phyloP scores from a whole-genome alignment of 2,888 invertebrate species.

The Luperina testacea region DNA sequence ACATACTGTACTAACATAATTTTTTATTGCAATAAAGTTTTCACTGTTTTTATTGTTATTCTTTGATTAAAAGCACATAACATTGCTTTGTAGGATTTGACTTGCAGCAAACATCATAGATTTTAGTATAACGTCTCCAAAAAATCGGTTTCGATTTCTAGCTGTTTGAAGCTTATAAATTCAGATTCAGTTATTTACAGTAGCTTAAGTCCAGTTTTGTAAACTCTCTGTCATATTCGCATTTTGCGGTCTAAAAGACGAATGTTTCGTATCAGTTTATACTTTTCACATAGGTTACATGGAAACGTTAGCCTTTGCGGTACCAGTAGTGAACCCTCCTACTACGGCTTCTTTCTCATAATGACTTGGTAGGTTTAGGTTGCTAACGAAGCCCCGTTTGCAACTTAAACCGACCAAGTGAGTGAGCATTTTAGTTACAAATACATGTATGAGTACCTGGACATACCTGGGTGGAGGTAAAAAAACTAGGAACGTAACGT shows the following conservation, averaged over 20 bases:
- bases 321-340: constrained; percentile 4
- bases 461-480: neutral
- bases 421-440: neutral
- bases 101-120: neutral
- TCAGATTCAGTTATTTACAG: neutral
- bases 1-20: neutral
- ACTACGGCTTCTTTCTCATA: constrained; percentile 16
- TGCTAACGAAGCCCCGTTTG: neutral
- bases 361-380: neutral
- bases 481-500: neutral
- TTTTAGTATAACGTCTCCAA: neutral
- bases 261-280: neutral
- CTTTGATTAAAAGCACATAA: neutral
- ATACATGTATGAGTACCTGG: neutral
- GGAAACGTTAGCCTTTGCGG: constrained; percentile 17
- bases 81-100: neutral
- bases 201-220: neutral
- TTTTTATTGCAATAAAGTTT: neutral
- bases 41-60: neutral
- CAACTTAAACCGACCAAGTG: neutral
- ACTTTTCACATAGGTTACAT: neutral
- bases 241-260: neutral
- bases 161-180: neutral
- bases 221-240: neutral
- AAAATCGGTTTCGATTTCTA: neutral